Evolutionary conservation across 1,140 invertebrate genomes (phyloP), one percentile per base, ranked within the genome.

Genomic region (Chrysomallon squamiferum): DNA sequence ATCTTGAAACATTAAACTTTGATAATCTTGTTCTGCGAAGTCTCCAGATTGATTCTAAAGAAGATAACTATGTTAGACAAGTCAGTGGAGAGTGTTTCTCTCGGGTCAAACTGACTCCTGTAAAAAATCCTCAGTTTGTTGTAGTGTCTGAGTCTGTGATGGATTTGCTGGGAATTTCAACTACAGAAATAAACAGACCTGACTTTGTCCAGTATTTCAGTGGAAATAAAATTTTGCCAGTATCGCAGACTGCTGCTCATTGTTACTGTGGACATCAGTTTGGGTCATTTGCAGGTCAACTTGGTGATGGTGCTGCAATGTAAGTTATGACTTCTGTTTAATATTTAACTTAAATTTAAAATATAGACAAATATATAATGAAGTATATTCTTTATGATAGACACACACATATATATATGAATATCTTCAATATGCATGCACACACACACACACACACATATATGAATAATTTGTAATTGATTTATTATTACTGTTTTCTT

Each of bases 191-290:
- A n/a, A 84, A 89, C 56, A 82, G 89, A 75, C 72, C 84, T 38
- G 87, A 89, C n/a, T 89, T 90, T 80, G 82, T 84, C 6, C 85
- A 89, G 63, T 90, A 89, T 71, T 86, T 91, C 66, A 82, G 87
- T 65, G 90, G 81, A 11, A 83, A 81, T 47, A 76, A 72, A 54
- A 49, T 79, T n/a, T 45, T 84, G 35, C 77, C 80, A 43, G 82
- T 83, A 0, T 75, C 77, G 29, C 58, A 79, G 33, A 71, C 85
- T 43, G 83, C 83, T 1, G 88, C 91, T 52, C 90, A 91, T 75
- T 89, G 90, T 66, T 92, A 92, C 78, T 90, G 90, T 71, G 91
- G 91, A 13, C 89, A 91, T 81, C 91, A 92, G 75, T 92, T 90
- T 80, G 90, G 90, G 0, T 75, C 87, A 41, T 91, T 90, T 87